Percentiles rank a stretch among this genome's conserved stretches.
Evolutionary conservation across 1,140 invertebrate genomes (phyloP).

Genomic region (Drosophila sulfurigaster): DNA sequence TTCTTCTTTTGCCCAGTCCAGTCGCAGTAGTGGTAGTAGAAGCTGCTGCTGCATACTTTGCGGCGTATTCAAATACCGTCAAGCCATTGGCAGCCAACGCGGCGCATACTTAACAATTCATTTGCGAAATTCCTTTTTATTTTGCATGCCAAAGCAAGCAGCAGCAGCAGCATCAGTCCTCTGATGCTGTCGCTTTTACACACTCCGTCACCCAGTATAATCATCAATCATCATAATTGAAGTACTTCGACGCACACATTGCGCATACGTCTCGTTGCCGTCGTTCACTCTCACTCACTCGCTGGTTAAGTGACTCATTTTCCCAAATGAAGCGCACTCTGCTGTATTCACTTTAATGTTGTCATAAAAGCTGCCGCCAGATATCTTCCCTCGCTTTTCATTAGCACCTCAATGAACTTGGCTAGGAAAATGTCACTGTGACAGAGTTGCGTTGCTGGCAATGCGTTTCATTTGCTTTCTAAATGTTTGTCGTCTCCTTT

Average conservation of each 20-base stretch:
- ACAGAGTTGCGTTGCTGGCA: conserved; percentile 3
- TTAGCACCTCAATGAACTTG: conserved; percentile 17
- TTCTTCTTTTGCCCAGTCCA: not conserved
- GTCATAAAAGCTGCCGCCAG: conserved; percentile 30
- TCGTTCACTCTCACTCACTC: not conserved
- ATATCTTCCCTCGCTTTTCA: conserved; percentile 7
- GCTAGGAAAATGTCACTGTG: not conserved
- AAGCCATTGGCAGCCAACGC: conserved; percentile 37
- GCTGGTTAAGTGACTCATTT: conserved; percentile 63
- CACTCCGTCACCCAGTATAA: conserved; percentile 36
- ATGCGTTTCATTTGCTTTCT: conserved; percentile 22
- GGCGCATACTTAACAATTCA: conserved; percentile 63
- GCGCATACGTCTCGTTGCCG: conserved; percentile 45
- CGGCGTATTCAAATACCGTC: conserved; percentile 40
- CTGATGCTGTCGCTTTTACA: not conserved
- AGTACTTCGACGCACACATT: conserved; percentile 64
- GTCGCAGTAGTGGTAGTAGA: not conserved
- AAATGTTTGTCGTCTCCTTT: conserved; percentile 16
- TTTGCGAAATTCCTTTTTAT: conserved; percentile 70
- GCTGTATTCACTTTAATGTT: conserved; percentile 35
- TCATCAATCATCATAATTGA: conserved; percentile 83
- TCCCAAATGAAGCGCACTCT: conserved; percentile 49
- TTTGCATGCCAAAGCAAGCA: conserved; percentile 61
- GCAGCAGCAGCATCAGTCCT: too few relatives aligned
- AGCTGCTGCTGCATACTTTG: conserved; percentile 49